A percentile compares a stretch with the other conserved stretches of the same genome.
Evolutionary conservation across 1,140 invertebrate genomes (phyloP).

Genomic region (Bombus turneri): DNA sequence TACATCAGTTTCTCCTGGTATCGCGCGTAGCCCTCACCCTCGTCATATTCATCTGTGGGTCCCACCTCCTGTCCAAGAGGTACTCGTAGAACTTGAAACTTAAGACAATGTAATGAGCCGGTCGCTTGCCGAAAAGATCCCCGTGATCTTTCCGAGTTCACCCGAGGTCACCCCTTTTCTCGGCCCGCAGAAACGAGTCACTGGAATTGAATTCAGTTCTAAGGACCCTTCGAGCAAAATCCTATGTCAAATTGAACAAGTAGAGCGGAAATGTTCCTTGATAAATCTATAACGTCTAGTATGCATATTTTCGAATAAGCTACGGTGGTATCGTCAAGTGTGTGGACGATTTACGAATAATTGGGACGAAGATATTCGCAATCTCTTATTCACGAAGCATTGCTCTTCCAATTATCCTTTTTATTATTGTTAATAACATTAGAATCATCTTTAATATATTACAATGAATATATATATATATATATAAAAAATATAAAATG

Average conservation of each 20-base stretch:
- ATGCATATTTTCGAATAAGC: no score
- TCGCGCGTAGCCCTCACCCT: slow-evolving; percentile 62
- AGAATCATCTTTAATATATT: not conserved
- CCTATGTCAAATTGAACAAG: no score
- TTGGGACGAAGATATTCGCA: not conserved
- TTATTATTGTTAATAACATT: not conserved
- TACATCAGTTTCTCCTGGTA: slow-evolving; percentile 46
- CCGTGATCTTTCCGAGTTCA: slow-evolving; percentile 13
- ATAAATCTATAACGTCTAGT: no score
- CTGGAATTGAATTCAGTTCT: not conserved
- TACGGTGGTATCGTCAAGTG: no score
- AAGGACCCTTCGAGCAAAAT: not conserved
- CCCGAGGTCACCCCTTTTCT: slow-evolving; percentile 1
- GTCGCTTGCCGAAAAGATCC: slow-evolving; percentile 59
- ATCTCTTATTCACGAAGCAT: not conserved
- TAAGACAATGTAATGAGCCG: slow-evolving; percentile 74
- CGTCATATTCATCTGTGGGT: slow-evolving; percentile 58
- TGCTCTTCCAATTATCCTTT: not conserved
- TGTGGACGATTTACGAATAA: no score
- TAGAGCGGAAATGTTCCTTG: no score
- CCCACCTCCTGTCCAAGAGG: slow-evolving; percentile 53
- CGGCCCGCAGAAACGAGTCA: slow-evolving; percentile 16
- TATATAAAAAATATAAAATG: no score
- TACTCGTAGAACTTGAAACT: slow-evolving; percentile 68
- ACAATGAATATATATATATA: not conserved